Evolutionary conservation across 1,140 invertebrate species (phyloP), one percentile per base, ranked within the genome.

Genomic region (Oncopeltus fasciatus): DNA sequence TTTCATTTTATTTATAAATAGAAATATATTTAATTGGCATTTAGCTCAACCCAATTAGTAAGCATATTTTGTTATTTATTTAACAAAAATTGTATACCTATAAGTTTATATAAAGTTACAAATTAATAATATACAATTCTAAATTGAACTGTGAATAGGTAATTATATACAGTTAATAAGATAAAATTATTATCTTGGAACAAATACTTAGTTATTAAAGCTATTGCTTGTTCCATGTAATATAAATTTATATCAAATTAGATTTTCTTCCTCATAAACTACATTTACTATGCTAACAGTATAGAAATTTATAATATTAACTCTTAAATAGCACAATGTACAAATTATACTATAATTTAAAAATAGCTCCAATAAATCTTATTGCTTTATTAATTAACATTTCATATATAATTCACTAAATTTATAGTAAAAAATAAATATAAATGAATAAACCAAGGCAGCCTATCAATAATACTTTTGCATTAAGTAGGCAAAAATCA

Each of bases 401-500:
- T 2, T 53, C 24, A 9, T 24, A 27, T 53, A 27, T 53, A 27
- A 53, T 14, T 53, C 12, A 8, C 5, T 14, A 8, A 38, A 38
- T 38, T 38, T 5, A 38, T 38, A 38, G 5, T 38, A 38, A 38
- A n/a, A 38, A 38, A 38, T 38, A 38, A 38, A 38, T 38, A 5
- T 38, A 38, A 38, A 38, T 8, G 31, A 38, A 14, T 38, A 38
- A 38, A 38, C 31, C 47, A 4, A 51, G 21, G 47, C 47, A 51
- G 21, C 47, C n/a, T 9, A 51, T 9, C 47, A 51, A 51, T n/a
- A 20, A 20, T 18, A 51, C 5, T 20, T 24, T 58, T 58, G 28
- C 18, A 1, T 59, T 46, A 20, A 59, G 38, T 46, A 27, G 58
- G 58, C 58, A 46, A 59, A n/a, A 53, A 53, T 53, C 58, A 43